Evolutionary conservation across 2,797 vertebrate species (phyloP).

Genomic region (Astyanax mexicanus): DNA sequence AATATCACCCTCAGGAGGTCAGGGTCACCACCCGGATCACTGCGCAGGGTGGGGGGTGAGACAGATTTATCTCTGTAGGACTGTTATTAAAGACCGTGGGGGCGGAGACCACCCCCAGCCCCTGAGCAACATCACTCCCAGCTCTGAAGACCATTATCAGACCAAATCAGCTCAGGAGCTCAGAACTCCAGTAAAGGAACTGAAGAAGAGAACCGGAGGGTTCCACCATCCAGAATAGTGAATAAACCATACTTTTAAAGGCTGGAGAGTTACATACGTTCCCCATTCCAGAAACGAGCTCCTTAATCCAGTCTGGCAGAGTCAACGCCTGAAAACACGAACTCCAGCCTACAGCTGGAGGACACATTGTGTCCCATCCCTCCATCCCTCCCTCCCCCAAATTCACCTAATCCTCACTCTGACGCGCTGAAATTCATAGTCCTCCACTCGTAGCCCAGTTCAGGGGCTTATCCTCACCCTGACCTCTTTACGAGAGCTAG

Average conservation of each 20-base stretch:
- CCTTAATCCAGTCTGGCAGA: background rate
- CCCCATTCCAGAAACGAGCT: too few relatives aligned
- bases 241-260: too few relatives aligned
- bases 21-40: constrained; percentile 30
- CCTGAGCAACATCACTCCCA: background rate
- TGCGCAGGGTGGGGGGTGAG: background rate
- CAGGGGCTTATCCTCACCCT: constrained; percentile 27
- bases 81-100: constrained; percentile 19
- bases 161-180: too few relatives aligned
- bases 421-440: constrained; percentile 32
- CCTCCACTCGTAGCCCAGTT: constrained; percentile 38
- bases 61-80: constrained; percentile 25
- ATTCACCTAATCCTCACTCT: constrained; percentile 55
- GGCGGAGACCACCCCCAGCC: background rate
- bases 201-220: too few relatives aligned
- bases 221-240: too few relatives aligned
- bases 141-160: too few relatives aligned
- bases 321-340: background rate
- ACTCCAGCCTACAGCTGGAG: constrained; percentile 22
- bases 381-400: constrained; percentile 12
- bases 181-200: too few relatives aligned
- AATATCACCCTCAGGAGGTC: constrained; percentile 27
- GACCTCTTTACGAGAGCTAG: constrained; percentile 30
- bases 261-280: too few relatives aligned
- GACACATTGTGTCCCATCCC: background rate